phyloP scores from a whole-genome alignment of 2,888 invertebrate genomes.

The Tubulanus polymorphus region DNA sequence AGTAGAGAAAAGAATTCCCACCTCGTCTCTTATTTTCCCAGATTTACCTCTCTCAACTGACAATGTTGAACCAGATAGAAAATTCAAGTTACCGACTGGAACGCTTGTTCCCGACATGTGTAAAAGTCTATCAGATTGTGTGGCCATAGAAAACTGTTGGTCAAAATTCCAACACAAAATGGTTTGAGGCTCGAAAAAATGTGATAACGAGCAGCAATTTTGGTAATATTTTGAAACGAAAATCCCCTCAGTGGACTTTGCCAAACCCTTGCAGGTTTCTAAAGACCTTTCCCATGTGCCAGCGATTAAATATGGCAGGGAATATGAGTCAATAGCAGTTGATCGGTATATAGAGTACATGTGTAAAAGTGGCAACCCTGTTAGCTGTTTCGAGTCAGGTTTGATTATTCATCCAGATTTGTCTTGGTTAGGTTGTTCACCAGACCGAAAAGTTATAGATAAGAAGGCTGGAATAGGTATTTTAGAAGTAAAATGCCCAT shows the following conservation, averaged over 20 bases:
- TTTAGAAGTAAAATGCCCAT: slow-evolving; percentile 5
- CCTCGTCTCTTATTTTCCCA: too few species aligned
- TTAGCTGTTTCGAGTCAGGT: not conserved
- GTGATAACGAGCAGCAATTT: not conserved
- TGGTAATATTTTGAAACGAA: not conserved
- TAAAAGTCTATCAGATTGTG: too few species aligned
- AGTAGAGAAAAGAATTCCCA: too few species aligned
- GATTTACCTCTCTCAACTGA: too few species aligned
- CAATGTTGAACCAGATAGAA: too few species aligned
- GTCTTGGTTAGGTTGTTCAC: slow-evolving; percentile 3
- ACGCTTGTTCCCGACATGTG: too few species aligned
- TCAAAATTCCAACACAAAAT: not conserved
- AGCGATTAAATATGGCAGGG: not conserved
- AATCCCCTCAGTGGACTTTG: not conserved
- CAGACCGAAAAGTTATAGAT: slow-evolving; percentile 1
- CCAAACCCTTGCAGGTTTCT: not conserved
- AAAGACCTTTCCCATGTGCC: not conserved
- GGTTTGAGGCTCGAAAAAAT: too few species aligned
- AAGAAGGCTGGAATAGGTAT: not conserved
- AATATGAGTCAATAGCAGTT: not conserved
- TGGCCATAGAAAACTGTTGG: too few species aligned
- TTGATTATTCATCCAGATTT: not conserved
- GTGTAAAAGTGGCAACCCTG: not conserved
- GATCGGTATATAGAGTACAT: not conserved
- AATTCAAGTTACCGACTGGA: too few species aligned